A percentile compares a stretch with the other conserved stretches of the same genome.
phyloP scores from a whole-genome alignment of 2,797 vertebrate genomes.

The Tenualosa ilisha region DNA sequence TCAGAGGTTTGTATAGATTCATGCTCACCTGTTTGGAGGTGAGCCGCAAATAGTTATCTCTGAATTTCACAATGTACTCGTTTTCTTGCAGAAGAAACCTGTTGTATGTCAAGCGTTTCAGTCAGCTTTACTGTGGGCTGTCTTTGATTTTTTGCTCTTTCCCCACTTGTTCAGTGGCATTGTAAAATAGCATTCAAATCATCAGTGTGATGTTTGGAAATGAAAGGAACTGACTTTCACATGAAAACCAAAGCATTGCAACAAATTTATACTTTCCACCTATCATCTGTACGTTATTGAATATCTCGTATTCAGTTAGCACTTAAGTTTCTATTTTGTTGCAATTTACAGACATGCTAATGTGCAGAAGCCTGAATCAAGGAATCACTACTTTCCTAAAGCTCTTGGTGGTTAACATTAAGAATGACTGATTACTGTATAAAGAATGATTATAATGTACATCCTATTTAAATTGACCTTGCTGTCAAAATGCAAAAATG shows the following conservation, averaged over 20 bases:
- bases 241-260: slow-evolving; percentile 19
- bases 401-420: background rate
- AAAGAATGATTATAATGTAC: background rate
- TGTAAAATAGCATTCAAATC: slow-evolving; percentile 39
- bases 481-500: background rate
- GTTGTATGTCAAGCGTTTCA: slow-evolving; percentile 50
- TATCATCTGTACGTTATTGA: background rate
- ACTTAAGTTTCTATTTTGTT: slow-evolving; percentile 13
- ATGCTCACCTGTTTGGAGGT: slow-evolving; percentile 15
- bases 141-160: slow-evolving; percentile 49
- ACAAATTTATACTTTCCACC: slow-evolving; percentile 13
- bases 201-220: slow-evolving; percentile 12
- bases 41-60: slow-evolving; percentile 24
- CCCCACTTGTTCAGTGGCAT: slow-evolving; percentile 18
- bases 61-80: slow-evolving; percentile 51
- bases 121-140: slow-evolving; percentile 58
- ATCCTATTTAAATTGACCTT: background rate
- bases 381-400: background rate
- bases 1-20: slow-evolving; percentile 71
- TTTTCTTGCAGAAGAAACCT: slow-evolving; percentile 50
- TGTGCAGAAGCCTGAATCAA: slow-evolving; percentile 7
- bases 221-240: slow-evolving; percentile 11
- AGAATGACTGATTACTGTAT: background rate
- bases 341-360: slow-evolving; percentile 18
- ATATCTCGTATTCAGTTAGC: slow-evolving; percentile 7